Percentiles rank a stretch among this genome's conserved stretches.
phyloP scores from a whole-genome alignment of 2,113 vertebrate species.

The Hemiprocne comata region DNA sequence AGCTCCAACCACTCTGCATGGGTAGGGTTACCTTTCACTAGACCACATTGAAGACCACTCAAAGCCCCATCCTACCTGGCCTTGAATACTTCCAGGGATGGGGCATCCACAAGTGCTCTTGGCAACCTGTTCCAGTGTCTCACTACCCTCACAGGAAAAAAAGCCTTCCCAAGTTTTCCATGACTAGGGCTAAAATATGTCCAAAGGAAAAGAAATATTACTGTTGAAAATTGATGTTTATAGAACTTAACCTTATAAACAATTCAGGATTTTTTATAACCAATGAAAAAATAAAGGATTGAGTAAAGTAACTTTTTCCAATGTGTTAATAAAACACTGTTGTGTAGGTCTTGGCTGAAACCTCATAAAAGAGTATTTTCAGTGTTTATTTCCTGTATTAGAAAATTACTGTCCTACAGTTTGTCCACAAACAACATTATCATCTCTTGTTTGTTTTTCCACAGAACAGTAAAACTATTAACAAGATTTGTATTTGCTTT shows the following conservation, averaged over 20 bases:
- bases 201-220: background rate
- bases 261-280: background rate
- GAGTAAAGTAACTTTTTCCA: background rate
- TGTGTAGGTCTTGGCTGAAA: background rate
- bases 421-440: background rate
- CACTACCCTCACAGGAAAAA: too few relatives aligned
- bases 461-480: background rate
- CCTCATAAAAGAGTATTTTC: background rate
- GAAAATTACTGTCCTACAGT: background rate
- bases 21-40: too few relatives aligned
- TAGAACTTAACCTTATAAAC: background rate
- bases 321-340: background rate
- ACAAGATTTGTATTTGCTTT: constrained; percentile 62
- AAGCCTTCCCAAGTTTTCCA: background rate
- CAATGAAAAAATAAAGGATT: background rate
- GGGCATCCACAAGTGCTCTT: too few relatives aligned
- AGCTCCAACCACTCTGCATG: too few relatives aligned
- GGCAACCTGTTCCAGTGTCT: too few relatives aligned
- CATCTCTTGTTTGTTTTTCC: background rate
- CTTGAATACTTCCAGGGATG: too few relatives aligned
- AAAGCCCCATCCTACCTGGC: too few relatives aligned
- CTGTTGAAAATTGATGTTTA: background rate
- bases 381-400: background rate
- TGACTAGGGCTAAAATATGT: background rate
- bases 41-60: too few relatives aligned